phyloP scores from a whole-genome alignment of 2,888 invertebrate genomes.

The Chrysolina haemoptera region DNA sequence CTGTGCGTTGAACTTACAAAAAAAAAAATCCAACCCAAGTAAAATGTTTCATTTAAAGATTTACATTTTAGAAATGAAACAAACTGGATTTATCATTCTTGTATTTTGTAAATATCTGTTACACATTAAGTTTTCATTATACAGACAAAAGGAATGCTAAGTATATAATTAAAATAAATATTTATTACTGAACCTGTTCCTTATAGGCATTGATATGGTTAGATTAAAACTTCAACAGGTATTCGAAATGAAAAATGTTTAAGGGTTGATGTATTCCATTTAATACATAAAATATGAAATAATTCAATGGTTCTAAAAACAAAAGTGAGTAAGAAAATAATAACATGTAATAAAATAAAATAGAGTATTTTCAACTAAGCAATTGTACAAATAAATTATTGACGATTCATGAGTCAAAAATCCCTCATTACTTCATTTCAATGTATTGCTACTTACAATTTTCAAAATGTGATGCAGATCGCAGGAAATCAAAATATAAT shows the following conservation, averaged over 20 bases:
- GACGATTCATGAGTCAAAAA: conserved; percentile 14
- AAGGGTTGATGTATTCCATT: conserved; percentile 50
- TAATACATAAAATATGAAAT: conserved; percentile 50
- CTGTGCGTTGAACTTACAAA: too few species aligned
- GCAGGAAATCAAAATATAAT: conserved; percentile 21
- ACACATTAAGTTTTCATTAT: conserved; percentile 55
- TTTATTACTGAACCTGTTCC: conserved; percentile 45
- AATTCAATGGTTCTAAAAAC: conserved; percentile 31
- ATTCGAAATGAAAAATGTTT: conserved; percentile 48
- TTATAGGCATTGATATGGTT: conserved; percentile 55
- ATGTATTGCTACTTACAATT: conserved; percentile 17
- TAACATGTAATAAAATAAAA: conserved; percentile 49
- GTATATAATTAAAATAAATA: conserved; percentile 47
- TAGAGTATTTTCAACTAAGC: conserved; percentile 46
- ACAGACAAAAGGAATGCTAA: conserved; percentile 52
- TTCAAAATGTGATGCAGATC: conserved; percentile 25
- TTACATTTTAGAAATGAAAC: conserved; percentile 6
- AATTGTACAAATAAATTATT: conserved; percentile 31
- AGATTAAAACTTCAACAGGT: conserved; percentile 49
- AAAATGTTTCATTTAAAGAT: too few species aligned
- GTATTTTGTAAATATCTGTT: conserved; percentile 56
- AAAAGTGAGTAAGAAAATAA: conserved; percentile 45
- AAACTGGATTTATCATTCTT: conserved; percentile 33
- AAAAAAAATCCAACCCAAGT: too few species aligned
- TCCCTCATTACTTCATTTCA: conserved; percentile 7